phyloP scores from a whole-genome alignment of 2,113 vertebrate species.

The Acrocephalus kingi region DNA sequence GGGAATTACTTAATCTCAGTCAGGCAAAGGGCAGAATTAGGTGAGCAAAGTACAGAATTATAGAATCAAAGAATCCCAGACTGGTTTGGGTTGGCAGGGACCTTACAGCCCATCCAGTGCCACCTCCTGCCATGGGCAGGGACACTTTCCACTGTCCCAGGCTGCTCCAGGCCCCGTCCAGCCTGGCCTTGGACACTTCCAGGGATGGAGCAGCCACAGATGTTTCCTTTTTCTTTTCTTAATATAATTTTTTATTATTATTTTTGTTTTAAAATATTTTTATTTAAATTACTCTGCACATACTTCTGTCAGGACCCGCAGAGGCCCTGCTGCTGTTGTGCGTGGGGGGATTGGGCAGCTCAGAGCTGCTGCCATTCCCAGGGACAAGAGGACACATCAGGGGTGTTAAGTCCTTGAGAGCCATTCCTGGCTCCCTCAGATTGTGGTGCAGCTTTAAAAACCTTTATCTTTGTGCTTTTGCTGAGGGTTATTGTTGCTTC shows the following conservation, averaged over 20 bases:
- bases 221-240: not conserved
- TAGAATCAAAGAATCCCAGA: not conserved
- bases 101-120: too few relatives aligned
- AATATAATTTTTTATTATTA: not conserved
- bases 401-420: not conserved
- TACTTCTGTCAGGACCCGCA: not conserved
- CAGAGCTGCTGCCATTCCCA: not conserved
- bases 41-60: not conserved
- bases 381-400: not conserved
- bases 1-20: not conserved
- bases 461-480: not conserved
- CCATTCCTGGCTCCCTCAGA: rapidly evolving
- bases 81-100: not conserved
- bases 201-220: not conserved
- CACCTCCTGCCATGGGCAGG: not conserved
- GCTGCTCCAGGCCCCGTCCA: rapidly evolving
- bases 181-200: not conserved
- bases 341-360: rapidly evolving
- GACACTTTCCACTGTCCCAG: not conserved
- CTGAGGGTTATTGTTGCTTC: constrained; percentile 7
- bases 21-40: not conserved
- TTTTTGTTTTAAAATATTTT: not conserved
- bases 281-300: not conserved
- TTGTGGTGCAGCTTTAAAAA: not conserved
- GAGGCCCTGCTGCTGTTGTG: rapidly evolving